Evolutionary conservation across 2,797 vertebrate genomes (phyloP).

Genomic region (Melopsittacus undulatus): DNA sequence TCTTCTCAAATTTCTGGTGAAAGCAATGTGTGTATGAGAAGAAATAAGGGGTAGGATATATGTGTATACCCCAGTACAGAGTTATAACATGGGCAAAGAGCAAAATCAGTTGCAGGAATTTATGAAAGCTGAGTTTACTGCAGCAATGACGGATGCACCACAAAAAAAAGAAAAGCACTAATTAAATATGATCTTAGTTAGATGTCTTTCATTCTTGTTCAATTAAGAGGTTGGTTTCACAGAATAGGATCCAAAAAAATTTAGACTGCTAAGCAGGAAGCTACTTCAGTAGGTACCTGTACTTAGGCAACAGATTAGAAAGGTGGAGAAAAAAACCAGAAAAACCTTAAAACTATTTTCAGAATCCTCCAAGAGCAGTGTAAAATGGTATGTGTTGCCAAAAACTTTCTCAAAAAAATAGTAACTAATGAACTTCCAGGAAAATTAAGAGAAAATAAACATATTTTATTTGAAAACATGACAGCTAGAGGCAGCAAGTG

Average conservation of each 20-base stretch:
- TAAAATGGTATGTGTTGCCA: not conserved
- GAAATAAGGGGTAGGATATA: not conserved
- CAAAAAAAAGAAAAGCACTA: not conserved
- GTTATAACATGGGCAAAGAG: not conserved
- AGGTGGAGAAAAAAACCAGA: not conserved
- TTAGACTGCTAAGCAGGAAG: not conserved
- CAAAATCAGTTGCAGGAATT: not conserved
- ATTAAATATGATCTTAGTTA: not conserved
- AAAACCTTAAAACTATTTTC: not conserved
- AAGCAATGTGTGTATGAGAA: not conserved
- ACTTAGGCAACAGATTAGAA: not conserved
- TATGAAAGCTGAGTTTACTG: not conserved
- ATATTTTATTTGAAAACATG: not conserved
- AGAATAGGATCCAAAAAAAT: not conserved
- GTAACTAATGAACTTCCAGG: not conserved
- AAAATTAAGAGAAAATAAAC: not conserved
- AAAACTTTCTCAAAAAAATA: not conserved
- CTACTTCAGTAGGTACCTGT: not conserved
- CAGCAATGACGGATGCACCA: fast-evolving
- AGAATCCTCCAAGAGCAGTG: not conserved
- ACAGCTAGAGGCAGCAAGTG: not conserved
- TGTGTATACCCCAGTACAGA: not conserved
- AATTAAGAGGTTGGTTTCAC: not conserved
- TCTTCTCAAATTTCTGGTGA: not conserved
- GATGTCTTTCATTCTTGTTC: not conserved